Percentiles rank a stretch among this genome's conserved stretches.
Evolutionary conservation across 2,888 invertebrate species (phyloP).

Genomic region (Blastobasis lacticolella): DNA sequence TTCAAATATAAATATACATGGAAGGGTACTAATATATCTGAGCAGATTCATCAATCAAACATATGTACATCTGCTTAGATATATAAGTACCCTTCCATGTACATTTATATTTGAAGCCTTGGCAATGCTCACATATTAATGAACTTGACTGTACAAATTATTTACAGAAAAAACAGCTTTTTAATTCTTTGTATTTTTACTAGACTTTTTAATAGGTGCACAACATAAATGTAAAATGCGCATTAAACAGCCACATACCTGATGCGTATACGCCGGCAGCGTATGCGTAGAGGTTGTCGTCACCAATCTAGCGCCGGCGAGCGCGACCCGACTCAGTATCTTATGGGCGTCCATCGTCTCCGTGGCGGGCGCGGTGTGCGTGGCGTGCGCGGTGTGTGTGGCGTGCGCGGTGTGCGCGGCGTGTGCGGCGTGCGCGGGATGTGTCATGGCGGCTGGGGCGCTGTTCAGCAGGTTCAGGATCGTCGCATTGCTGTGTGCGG

Average conservation of each 20-base stretch:
- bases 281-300: conserved; percentile 51
- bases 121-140: too few relatives aligned
- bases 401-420: conserved; percentile 27
- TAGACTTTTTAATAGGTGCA: too few relatives aligned
- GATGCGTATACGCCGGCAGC: conserved; percentile 54
- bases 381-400: conserved; percentile 65
- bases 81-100: too few relatives aligned
- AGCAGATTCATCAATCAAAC: too few relatives aligned
- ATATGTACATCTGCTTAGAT: too few relatives aligned
- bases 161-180: conserved; percentile 16
- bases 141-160: conserved; percentile 28
- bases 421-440: conserved; percentile 46
- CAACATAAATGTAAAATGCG: too few relatives aligned
- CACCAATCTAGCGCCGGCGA: conserved; percentile 66
- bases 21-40: too few relatives aligned
- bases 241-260: conserved; percentile 26
- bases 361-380: conserved; percentile 12
- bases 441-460: conserved; percentile 83
- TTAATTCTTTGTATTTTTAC: background rate
- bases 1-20: too few relatives aligned
- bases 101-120: too few relatives aligned
- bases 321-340: conserved; percentile 69
- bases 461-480: conserved; percentile 86
- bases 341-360: conserved; percentile 41
- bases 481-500: conserved; percentile 78